phyloP scores from a whole-genome alignment of 2,888 invertebrate genomes.

The Pammene fasciana region DNA sequence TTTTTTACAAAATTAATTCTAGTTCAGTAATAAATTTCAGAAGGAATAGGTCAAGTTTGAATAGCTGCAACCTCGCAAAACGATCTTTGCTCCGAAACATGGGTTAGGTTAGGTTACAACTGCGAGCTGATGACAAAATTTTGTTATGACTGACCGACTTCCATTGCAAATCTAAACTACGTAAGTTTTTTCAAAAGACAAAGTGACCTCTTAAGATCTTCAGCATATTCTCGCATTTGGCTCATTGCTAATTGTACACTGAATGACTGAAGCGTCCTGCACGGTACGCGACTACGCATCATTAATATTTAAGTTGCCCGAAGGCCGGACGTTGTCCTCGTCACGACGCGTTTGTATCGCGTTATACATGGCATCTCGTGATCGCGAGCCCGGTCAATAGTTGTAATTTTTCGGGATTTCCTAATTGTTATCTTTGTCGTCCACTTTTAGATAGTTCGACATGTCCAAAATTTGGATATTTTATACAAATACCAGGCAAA shows the following conservation, averaged over 20 bases:
- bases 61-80: not conserved
- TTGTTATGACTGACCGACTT: too few species aligned
- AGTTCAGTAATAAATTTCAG: not conserved
- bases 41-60: slow-evolving; percentile 10
- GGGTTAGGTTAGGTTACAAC: too few species aligned
- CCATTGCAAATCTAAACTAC: too few species aligned
- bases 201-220: not conserved
- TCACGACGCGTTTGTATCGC: slow-evolving; percentile 26
- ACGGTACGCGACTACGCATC: slow-evolving; percentile 37
- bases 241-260: slow-evolving; percentile 21
- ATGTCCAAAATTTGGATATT: too few species aligned
- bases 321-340: slow-evolving; percentile 40
- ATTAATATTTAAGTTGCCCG: slow-evolving; percentile 32
- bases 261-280: slow-evolving; percentile 14
- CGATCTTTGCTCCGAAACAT: too few species aligned
- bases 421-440: not conserved
- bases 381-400: slow-evolving; percentile 1
- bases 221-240: slow-evolving; percentile 4
- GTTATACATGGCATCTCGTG: slow-evolving; percentile 1
- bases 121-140: too few species aligned
- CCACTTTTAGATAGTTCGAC: not conserved
- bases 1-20: not conserved
- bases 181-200: not conserved
- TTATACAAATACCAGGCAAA: too few species aligned
- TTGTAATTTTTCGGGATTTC: not conserved